These are phyloP conservation scores for Paguma larvata DNA, from an alignment of 2,797 vertebrate genomes.

Conservation along the genomic window DNA sequence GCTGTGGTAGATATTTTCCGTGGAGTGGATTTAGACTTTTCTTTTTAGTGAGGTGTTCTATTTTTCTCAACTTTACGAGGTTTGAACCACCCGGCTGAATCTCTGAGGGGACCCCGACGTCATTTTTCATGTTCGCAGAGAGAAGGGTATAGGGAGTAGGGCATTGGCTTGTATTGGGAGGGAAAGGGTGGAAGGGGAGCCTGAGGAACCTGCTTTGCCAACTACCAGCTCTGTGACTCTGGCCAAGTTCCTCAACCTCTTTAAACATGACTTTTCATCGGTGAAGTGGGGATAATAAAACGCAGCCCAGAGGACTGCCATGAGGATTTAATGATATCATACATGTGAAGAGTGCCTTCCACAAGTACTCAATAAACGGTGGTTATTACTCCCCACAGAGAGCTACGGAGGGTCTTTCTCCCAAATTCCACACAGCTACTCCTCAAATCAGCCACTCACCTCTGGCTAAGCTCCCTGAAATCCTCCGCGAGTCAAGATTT, in stretches of 20 bases:
- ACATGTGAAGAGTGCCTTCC: background rate
- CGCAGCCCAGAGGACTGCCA: background rate
- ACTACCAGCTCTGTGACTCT: background rate
- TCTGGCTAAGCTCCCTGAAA: background rate
- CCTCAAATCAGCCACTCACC: background rate
- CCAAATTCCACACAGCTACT: background rate
- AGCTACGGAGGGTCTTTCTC: background rate
- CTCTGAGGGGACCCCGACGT: background rate
- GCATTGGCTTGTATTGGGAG: conserved; percentile 73
- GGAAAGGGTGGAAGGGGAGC: background rate
- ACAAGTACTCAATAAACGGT: background rate
- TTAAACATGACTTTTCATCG: conserved; percentile 40
- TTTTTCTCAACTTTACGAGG: conserved; percentile 73
- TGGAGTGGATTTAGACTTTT: conserved; percentile 46
- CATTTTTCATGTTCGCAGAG: conserved; percentile 29
- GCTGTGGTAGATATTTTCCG: conserved; percentile 77
- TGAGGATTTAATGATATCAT: background rate
- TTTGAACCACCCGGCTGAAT: conserved; percentile 35
- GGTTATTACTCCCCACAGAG: background rate
- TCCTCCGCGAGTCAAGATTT: background rate
- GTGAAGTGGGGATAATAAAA: conserved; percentile 43
- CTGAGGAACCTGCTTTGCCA: background rate
- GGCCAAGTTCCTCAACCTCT: conserved; percentile 2
- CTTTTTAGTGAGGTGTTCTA: conserved; percentile 51
- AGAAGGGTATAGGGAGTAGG: background rate